Conservation (phyloP, 2,888 invertebrate species). For the Rotaria sp. region DNA sequence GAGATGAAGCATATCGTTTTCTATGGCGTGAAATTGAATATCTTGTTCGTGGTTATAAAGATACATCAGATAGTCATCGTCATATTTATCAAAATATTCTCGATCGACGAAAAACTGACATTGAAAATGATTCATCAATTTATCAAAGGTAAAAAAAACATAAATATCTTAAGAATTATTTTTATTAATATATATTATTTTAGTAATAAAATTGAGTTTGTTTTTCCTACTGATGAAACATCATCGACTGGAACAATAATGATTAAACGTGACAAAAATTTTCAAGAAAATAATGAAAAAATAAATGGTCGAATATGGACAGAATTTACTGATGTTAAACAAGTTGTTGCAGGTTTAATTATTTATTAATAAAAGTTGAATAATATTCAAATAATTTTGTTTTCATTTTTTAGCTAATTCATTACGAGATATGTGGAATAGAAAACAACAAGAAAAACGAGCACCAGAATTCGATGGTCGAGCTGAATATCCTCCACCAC, state of each 20-base stretch:
- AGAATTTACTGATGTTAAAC: conserved; percentile 19
- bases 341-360: background rate
- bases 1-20: conserved; percentile 80
- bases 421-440: conserved; percentile 20
- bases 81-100: conserved; percentile 11
- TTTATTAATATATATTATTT: background rate
- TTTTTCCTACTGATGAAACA: background rate
- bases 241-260: background rate
- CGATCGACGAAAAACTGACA: background rate
- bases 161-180: background rate
- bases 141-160: conserved; percentile 3
- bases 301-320: background rate
- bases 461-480: conserved; percentile 41
- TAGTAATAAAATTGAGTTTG: background rate
- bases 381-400: background rate
- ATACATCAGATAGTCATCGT: conserved; percentile 70
- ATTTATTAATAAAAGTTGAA: background rate
- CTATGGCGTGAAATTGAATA: conserved; percentile 83
- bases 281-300: background rate
- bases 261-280: background rate
- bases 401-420: background rate
- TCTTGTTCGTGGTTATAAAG: conserved; percentile 68
- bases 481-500: conserved; percentile 44
- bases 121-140: background rate
- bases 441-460: conserved; percentile 26